These are phyloP conservation scores for Scrobipalpa atriplicella DNA, from an alignment of 2,888 invertebrate species.

Conservation along the genomic window DNA sequence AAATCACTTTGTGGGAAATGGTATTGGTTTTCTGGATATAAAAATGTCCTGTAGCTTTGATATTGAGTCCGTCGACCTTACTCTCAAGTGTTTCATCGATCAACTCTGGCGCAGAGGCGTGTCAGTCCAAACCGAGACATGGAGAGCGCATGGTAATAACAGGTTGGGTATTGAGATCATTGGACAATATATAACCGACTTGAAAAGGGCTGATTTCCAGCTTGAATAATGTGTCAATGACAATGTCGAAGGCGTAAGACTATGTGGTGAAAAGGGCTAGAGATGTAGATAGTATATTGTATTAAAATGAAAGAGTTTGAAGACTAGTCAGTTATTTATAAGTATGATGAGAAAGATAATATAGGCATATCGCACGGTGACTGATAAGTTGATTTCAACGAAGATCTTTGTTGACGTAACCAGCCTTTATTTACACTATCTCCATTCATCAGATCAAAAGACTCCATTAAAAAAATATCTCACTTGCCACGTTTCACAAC, in stretches of 20 bases:
- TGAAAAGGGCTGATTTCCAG: conserved; percentile 40
- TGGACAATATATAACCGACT: conserved; percentile 54
- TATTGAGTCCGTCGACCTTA: conserved; percentile 26
- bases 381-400: neutral
- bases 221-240: neutral
- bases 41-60: conserved; percentile 16
- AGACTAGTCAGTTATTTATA: neutral
- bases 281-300: neutral
- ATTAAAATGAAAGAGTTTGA: neutral
- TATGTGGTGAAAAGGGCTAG: neutral
- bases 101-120: conserved; percentile 27
- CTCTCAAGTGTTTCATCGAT: conserved; percentile 28
- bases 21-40: neutral
- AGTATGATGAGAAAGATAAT: too few species aligned
- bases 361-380: too few species aligned
- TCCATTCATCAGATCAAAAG: conserved; percentile 19
- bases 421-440: neutral
- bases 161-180: conserved; percentile 52
- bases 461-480: conserved; percentile 26
- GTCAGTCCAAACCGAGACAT: conserved; percentile 14
- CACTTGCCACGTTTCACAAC: conserved; percentile 34
- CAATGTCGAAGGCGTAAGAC: conserved; percentile 17
- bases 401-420: neutral
- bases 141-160: conserved; percentile 43
- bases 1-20: neutral